Evolutionary conservation across 2,113 vertebrate genomes (phyloP), one percentile per base, ranked within the genome.

Genomic region (Grammomys surdaster): DNA sequence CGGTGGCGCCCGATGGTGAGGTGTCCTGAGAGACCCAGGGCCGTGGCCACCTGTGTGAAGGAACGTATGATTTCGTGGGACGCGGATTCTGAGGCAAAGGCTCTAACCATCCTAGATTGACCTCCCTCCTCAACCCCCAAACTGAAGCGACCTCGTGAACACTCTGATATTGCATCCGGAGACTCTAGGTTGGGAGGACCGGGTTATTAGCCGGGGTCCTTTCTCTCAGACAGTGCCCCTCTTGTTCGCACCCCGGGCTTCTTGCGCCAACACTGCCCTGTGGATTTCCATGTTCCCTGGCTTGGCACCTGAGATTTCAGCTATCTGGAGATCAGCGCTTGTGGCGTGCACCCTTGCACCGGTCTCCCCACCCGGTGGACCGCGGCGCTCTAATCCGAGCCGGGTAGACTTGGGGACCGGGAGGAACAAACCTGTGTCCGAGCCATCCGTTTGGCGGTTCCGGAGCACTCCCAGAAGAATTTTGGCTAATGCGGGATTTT

Each of bases 401-500:
- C 43, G 76, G 75, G 13, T 31, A 16, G 46, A n/a, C 17, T 70
- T n/a, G 22, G 54, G 36, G 31, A 7, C 13, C 31, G 3, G 5
- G 56, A 94, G 58, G 63, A 92, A 67, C 31, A 63, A 75, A 72
- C 65, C 77, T 0, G 0, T 31, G 73, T 89, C 72, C 48, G 67
- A 90, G 78, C 67, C 81, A 48, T 67, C 31, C 13, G 22, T 85
- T 28, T 40, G 3, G 1, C 9, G 3, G 54, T 75, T 58, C 56
- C 75, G 2, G n/a, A 78, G 63, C 70, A 96, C 91, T 76, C 22
- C 82, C 72, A 12, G 51, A 84, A 81, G 36, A 81, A 31, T 88
- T 97, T 98, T 97, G 97, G 97, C 96, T 94, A 51, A 97, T 65
- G 96, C 98, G 98, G 98, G 97, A 96, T 97, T 98, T 93, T 97